Percentiles rank a stretch among this genome's conserved stretches.
phyloP scores from a whole-genome alignment of 2,888 invertebrate genomes.

The Hemithea aestivaria region DNA sequence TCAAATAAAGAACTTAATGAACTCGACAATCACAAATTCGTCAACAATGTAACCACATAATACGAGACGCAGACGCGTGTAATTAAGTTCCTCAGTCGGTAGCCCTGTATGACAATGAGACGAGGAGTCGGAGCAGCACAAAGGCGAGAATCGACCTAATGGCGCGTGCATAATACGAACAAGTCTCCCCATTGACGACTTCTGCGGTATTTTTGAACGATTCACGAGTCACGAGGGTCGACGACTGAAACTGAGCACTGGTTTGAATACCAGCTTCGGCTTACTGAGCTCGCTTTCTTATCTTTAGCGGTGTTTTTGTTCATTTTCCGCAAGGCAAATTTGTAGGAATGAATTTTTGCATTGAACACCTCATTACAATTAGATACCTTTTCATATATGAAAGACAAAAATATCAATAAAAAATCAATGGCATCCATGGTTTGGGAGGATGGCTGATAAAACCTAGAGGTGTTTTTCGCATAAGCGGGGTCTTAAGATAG shows the following conservation, averaged over 20 bases:
- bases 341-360: no score
- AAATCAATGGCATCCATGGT: no score
- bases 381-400: no score
- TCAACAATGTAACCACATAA: constrained; percentile 27
- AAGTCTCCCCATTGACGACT: constrained; percentile 59
- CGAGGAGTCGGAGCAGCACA: constrained; percentile 45
- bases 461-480: no score
- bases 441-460: no score
- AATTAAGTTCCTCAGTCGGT: constrained; percentile 45
- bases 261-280: constrained; percentile 17
- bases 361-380: no score
- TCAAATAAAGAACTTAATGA: constrained; percentile 1
- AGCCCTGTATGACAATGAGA: constrained; percentile 56
- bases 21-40: constrained; percentile 11
- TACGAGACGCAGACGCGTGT: constrained; percentile 40
- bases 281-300: neutral
- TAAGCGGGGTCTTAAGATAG: no score
- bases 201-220: constrained; percentile 58
- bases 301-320: constrained; percentile 3
- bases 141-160: constrained; percentile 60
- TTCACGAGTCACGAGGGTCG: constrained; percentile 20
- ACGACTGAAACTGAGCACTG: constrained; percentile 23
- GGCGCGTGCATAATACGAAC: constrained; percentile 62
- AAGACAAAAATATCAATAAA: no score
- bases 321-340: neutral